A percentile compares a stretch with the other conserved stretches of the same genome.
These are phyloP conservation scores for Microtus richardsoni DNA, from an alignment of 2,113 vertebrate genomes.

Conservation along the genomic window DNA sequence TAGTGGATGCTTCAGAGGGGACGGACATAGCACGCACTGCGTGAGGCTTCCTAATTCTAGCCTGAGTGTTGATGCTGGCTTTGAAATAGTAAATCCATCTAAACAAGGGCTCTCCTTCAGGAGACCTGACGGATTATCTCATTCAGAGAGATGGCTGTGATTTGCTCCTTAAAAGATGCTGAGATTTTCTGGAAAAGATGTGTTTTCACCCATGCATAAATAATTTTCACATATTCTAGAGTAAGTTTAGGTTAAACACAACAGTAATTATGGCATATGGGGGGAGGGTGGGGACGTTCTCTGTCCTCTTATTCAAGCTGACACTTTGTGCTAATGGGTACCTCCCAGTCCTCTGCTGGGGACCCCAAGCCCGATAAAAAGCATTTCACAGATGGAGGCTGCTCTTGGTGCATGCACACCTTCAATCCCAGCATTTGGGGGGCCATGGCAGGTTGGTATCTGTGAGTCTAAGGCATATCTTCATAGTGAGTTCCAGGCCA, in stretches of 20 bases:
- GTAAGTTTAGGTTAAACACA: conserved; percentile 25
- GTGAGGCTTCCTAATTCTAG: neutral
- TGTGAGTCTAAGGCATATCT: neutral
- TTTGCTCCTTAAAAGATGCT: neutral
- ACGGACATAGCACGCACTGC: neutral
- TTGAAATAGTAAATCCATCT: neutral
- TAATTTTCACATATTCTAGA: conserved; percentile 11
- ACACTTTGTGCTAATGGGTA: neutral
- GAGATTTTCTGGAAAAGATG: neutral
- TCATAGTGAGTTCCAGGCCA: neutral
- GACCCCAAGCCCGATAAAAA: neutral
- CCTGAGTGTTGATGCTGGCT: neutral
- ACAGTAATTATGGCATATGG: neutral
- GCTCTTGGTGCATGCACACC: neutral
- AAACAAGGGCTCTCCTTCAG: neutral
- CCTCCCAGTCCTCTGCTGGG: neutral
- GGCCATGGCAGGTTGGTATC: neutral
- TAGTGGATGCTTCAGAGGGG: neutral
- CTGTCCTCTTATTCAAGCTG: neutral
- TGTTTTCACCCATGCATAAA: conserved; percentile 2
- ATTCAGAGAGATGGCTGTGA: neutral
- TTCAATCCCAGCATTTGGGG: neutral
- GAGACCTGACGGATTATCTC: neutral
- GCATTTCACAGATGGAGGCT: neutral
- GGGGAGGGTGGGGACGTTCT: neutral